Conservation (phyloP, 37 sponge, comb jelly and placozoan species). For the Hormiphora californensis region DNA sequence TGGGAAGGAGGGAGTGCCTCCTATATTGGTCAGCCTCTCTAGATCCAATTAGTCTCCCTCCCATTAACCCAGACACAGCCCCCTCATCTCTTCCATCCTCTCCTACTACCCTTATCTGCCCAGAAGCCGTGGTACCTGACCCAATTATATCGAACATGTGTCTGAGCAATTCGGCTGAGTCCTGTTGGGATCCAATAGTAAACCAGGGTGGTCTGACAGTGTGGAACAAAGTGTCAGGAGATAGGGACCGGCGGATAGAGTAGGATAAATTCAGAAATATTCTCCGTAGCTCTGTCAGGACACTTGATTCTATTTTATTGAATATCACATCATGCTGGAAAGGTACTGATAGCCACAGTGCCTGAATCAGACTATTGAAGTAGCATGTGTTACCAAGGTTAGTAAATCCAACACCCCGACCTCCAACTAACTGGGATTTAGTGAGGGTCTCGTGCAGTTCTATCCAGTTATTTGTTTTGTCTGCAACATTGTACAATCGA, state of each 20-base stretch:
- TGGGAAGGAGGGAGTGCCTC: neutral
- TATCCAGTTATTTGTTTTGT: constrained; percentile 16
- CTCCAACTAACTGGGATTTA: neutral
- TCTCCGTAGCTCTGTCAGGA: constrained; percentile 6
- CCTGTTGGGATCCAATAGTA: constrained; percentile 35
- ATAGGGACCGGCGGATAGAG: neutral
- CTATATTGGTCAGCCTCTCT: neutral
- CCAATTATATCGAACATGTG: constrained; percentile 52
- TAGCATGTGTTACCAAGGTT: constrained; percentile 51
- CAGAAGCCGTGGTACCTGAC: no score
- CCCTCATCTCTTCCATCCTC: no score
- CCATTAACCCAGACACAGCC: no score
- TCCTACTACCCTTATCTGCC: no score
- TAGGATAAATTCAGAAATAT: constrained; percentile 38
- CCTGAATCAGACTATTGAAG: constrained; percentile 39
- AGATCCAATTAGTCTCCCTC: constrained; percentile 36
- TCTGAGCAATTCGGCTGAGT: constrained; percentile 21
- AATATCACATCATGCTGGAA: constrained; percentile 26
- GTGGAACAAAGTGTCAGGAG: constrained; percentile 45
- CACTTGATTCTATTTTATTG: constrained; percentile 12
- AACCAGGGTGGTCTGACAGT: constrained; percentile 34
- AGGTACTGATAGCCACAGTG: constrained; percentile 29
- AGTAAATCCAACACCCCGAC: neutral
- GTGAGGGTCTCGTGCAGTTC: neutral
- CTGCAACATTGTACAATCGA: constrained; percentile 40